These are phyloP conservation scores for Oscheius sp. DNA, from an alignment of 1,140 invertebrate genomes.

Conservation along the genomic window DNA sequence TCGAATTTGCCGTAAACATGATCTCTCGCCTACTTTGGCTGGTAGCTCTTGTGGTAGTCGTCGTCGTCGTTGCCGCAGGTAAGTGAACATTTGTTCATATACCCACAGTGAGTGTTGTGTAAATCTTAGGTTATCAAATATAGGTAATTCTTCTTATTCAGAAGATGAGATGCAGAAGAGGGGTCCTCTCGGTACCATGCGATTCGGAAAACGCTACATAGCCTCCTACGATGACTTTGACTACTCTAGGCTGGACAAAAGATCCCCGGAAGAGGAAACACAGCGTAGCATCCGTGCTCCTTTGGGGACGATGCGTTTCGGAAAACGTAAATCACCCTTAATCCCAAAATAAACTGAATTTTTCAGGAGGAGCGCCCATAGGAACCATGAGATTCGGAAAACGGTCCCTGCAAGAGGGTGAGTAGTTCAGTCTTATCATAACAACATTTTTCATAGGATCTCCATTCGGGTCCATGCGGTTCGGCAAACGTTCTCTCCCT, in stretches of 20 bases:
- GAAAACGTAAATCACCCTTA: constrained; percentile 36
- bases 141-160: neutral
- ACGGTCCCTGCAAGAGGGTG: constrained; percentile 19
- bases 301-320: constrained; percentile 51
- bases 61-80: constrained; percentile 2
- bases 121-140: too few species aligned
- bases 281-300: constrained; percentile 35
- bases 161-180: constrained; percentile 20
- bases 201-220: constrained; percentile 41
- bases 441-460: too few species aligned
- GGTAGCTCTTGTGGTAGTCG: constrained; percentile 13
- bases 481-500: constrained; percentile 35
- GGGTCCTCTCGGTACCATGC: constrained; percentile 41
- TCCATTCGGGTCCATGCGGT: constrained; percentile 41
- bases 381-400: constrained; percentile 60
- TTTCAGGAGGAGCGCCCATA: constrained; percentile 35
- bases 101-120: too few species aligned
- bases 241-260: constrained; percentile 16
- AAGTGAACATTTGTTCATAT: neutral
- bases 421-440: constrained; percentile 20
- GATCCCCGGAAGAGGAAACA: constrained; percentile 15
- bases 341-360: neutral
- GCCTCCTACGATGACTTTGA: neutral
- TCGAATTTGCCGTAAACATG: constrained; percentile 1
- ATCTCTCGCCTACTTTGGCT: constrained; percentile 9